Evolutionary conservation across 2,888 invertebrate species (phyloP), one percentile per base, ranked within the genome.

Genomic region (Andricus quercusramuli): DNA sequence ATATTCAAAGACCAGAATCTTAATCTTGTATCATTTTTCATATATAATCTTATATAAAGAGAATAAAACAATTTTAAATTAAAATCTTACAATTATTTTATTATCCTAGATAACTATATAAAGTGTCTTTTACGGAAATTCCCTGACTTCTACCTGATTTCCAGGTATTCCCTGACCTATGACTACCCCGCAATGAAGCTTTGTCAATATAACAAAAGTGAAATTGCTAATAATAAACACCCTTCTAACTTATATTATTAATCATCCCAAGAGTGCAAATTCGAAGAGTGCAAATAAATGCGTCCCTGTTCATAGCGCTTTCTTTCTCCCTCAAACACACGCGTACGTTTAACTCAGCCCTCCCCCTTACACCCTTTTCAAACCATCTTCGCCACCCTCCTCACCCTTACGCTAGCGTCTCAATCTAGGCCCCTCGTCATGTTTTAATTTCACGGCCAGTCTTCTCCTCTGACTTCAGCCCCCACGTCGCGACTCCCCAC

Each of bases 361-460:
- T n/a, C n/a, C 29, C 70, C 29, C 70, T 51, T 51, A 51, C 51
- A 70, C 70, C 70, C 70, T 70, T 70, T 32, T 56, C 20, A 20
- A 29, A 15, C n/a, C 70, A 0, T 70, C 70, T 32, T 32, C 47
- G 67, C 80, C 82, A 76, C 80, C 85, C 84, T 79, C 78, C 83
- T 86, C 83, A 80, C 82, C 83, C 84, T 84, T 88, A 86, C 86
- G 88, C 84, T 76, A 80, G 86, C 88, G 87, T 90, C 90, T 90
- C 89, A 90, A 90, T 89, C 89, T 87, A 82, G 87, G 87, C 86
- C 87, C 86, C 89, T 89, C 89, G 86, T 90, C 90, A 88, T 90
- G 89, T 90, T 90, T 91, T 90, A 90, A 91, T 91, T 90, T 91
- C 91, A 91, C 90, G 90, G 90, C 88, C 88, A 84, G 85, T 86